Base-by-base conservation (phyloP, 2,888 invertebrate genomes). In the Resseliella maxima region DNA sequence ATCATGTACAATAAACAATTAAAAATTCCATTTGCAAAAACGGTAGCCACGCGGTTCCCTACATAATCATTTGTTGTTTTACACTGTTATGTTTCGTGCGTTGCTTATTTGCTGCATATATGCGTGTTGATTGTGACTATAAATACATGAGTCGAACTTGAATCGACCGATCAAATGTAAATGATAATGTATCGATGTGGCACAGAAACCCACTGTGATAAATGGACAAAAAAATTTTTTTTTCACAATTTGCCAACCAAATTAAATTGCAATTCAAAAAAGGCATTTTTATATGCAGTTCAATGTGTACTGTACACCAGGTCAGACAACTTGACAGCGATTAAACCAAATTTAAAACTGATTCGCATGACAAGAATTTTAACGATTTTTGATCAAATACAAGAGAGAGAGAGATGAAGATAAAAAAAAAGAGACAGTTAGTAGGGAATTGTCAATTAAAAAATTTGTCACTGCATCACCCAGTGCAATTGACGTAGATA, bases 271-370 rank as follows among this genome's bases (percentile, higher is more conserved):
- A 59, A 59, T 24, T 24, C 59, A 59, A 59, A 59, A 59, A 59
- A 3, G 59, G 59, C 10, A 24, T 24, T 59, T 59, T 50, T 50
- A 8, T 15, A 50, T 59, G 59, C 24, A 24, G 59, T 59, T 24
- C 59, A 59, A 59, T 59, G 59, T 59, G 59, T 50, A 50, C 18
- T 41, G 41, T 6, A 59, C 59, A 3, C 5, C 59, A 24, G 59
- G 59, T 59, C 59, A 59, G 59, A 59, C 59, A 59, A 59, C 59
- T 59, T 59, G 59, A 59, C 59, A 59, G 24, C 59, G 59, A 59
- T 59, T 59, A 59, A 10, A 10, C 72, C 72, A 72, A 72, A 31
- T 31, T 35, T 35, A 35, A 72, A 31, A 18, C 18, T 15, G 24
- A 27, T 18, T 72, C 12, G 21, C 31, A 72, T 72, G 31, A 35